Conservation (phyloP, 2,113 vertebrate species). For the Probosciger aterrimus region DNA sequence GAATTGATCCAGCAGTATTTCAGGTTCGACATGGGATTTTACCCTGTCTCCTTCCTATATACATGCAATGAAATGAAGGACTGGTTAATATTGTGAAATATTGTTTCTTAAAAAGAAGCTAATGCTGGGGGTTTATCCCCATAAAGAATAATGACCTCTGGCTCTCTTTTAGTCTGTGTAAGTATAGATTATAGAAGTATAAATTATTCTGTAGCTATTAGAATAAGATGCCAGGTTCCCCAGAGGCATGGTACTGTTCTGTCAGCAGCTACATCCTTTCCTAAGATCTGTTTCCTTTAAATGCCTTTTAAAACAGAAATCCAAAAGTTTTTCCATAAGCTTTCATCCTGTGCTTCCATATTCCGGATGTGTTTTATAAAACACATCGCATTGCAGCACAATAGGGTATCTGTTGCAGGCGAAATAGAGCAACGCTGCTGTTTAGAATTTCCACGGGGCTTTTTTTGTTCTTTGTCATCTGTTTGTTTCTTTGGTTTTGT, state of each 20-base stretch:
- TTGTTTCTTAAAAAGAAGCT: background rate
- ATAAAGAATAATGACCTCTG: background rate
- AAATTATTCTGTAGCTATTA: background rate
- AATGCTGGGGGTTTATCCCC: background rate
- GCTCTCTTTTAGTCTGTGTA: background rate
- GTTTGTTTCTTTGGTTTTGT: conserved; percentile 54
- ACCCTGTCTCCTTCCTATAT: background rate
- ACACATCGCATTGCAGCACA: background rate
- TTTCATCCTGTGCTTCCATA: background rate
- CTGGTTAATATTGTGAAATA: background rate
- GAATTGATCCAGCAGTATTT: background rate
- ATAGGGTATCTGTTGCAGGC: conserved; percentile 16
- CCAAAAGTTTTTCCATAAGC: background rate
- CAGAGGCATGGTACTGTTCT: background rate
- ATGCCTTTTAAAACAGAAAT: background rate
- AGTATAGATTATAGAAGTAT: background rate
- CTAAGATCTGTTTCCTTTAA: background rate
- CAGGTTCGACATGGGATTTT: background rate
- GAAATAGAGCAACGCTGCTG: background rate
- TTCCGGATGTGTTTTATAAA: conserved; percentile 7
- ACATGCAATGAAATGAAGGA: background rate
- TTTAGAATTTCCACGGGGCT: background rate
- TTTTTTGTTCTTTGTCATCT: conserved; percentile 45
- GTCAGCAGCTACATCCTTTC: background rate
- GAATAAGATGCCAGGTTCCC: background rate